Conservation (phyloP, 2,113 vertebrate genomes). For the Prunella fulvescens region DNA sequence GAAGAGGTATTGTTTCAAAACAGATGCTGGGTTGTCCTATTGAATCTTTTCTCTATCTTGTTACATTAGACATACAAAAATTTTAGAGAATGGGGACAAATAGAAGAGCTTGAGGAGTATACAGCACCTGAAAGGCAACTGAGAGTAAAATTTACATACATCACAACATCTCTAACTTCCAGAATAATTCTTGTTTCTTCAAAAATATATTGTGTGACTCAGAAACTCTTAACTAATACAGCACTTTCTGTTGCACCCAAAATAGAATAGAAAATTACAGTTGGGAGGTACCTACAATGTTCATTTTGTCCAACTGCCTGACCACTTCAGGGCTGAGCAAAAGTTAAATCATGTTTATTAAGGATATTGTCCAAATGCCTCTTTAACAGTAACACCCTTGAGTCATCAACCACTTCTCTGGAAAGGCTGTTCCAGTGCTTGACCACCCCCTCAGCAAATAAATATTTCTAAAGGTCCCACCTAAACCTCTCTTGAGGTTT, state of each 20-base stretch:
- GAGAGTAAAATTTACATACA: background rate
- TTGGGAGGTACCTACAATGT: fast-evolving
- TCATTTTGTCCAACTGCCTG: background rate
- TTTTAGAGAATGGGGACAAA: background rate
- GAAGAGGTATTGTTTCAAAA: background rate
- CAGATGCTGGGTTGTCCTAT: background rate
- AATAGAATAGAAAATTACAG: background rate
- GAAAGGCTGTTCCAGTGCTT: background rate
- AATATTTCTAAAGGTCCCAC: background rate
- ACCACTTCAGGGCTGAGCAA: background rate
- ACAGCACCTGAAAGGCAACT: background rate
- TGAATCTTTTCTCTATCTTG: background rate
- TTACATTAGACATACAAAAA: background rate
- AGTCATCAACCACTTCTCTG: background rate
- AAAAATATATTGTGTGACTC: background rate
- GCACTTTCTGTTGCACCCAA: background rate
- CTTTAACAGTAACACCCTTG: background rate
- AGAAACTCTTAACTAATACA: background rate
- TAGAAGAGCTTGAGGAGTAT: background rate
- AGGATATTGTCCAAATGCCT: background rate
- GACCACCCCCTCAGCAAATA: background rate
- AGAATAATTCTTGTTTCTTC: background rate
- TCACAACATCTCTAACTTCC: background rate
- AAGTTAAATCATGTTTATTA: background rate
- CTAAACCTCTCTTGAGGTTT: background rate